These are phyloP conservation scores for Cottoperca gobio DNA, from an alignment of 2,797 vertebrate species.

Conservation along the genomic window DNA sequence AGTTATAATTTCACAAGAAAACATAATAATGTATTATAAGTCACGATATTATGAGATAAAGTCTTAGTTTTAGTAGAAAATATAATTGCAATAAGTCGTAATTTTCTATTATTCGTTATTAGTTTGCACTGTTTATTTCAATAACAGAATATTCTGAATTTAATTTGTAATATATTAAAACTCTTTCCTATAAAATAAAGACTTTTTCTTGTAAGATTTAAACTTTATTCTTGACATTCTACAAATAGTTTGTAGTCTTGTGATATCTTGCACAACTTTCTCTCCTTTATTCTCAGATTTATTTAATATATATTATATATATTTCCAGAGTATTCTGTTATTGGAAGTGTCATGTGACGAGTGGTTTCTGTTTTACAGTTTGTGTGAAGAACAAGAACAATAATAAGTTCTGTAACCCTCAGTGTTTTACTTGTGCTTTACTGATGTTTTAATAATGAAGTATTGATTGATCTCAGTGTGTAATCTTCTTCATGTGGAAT, in stretches of 20 bases:
- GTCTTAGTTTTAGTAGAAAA: not conserved
- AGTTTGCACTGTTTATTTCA: too few relatives aligned
- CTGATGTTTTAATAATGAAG: not conserved
- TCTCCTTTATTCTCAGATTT: not conserved
- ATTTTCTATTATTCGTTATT: too few relatives aligned
- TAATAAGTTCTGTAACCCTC: not conserved
- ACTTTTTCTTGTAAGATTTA: not conserved
- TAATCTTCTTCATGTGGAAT: too few relatives aligned
- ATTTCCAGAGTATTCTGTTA: not conserved
- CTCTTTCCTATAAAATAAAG: not conserved
- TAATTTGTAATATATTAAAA: not conserved
- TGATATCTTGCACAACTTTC: too few relatives aligned
- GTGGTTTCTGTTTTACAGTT: too few relatives aligned
- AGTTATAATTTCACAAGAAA: not conserved
- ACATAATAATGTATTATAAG: too few relatives aligned
- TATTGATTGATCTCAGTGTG: too few relatives aligned
- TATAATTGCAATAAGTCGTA: accelerated
- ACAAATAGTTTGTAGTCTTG: too few relatives aligned
- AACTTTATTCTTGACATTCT: not conserved
- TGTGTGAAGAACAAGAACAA: too few relatives aligned
- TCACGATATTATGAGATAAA: too few relatives aligned
- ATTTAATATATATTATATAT: not conserved
- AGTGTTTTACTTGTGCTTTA: not conserved
- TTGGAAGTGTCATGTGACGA: not conserved
- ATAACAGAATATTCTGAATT: too few relatives aligned